Base-by-base conservation (phyloP, 1,140 invertebrate species). In the Diabrotica undecimpunctata region DNA sequence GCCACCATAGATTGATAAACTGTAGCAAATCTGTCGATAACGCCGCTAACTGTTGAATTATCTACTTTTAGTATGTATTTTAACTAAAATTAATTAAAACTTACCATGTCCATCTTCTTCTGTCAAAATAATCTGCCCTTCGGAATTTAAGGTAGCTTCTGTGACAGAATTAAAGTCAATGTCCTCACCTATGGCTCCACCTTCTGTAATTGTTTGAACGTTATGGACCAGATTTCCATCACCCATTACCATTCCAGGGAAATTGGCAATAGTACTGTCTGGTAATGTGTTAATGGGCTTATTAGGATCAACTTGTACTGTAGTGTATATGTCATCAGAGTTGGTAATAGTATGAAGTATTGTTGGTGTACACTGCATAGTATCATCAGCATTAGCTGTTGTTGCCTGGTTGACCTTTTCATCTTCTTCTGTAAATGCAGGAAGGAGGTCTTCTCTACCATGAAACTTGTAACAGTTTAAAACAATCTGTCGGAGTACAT, bases 391-490 rank as follows among this genome's bases (percentile, higher is more conserved):
- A 62, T 79, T 79, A 41, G 80, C 75, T 62, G 78, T 83, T 52
- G 82, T 79, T 35, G 81, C 72, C 8, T 81, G 79, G 66, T 83
- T 83, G 7, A 83, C 81, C 70, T 93, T 92, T 62, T 95, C 92
- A 55, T 95, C 92, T 60, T 96, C 94, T 75, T 97, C 95, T 64
- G 86, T 91, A 81, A 97, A 97, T 12, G 93, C 93, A 6, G 96
- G 95, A 68, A 98, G 81, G 39, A 98, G 83, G 81, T 98, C 96
- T 82, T 98, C 95, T 71, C 96, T 85, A 2, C 94, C 95, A 81
- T 98, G 96, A 81, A 95, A 97, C 83, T 96, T 97, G 82, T 98
- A 98, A 82, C 96, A 98, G 81, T 98, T 98, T 75, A 97, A 95
- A 52, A 98, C 96, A 71, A 98, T 98, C 81, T 97, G 94, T 35